Percentiles rank a stretch among this genome's conserved stretches.
These are phyloP conservation scores for Hestina assimilis DNA, from an alignment of 1,140 invertebrate species.

Conservation along the genomic window DNA sequence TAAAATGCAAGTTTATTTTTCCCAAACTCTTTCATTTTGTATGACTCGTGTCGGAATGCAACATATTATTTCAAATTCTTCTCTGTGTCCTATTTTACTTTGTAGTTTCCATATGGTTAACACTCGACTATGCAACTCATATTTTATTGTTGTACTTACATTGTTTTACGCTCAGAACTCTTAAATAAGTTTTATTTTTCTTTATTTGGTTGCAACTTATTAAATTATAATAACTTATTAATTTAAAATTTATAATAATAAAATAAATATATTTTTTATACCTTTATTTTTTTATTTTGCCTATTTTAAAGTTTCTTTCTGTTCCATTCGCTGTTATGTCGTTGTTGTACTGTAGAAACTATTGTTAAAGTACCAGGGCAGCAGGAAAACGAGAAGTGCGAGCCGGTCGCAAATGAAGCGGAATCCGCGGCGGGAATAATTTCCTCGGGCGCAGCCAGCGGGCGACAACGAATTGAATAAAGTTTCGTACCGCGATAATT, in stretches of 20 bases:
- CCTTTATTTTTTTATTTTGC: neutral
- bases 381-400: constrained; percentile 35
- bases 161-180: neutral
- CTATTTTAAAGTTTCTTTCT: too few species aligned
- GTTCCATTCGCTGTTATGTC: neutral
- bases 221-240: neutral
- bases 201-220: neutral
- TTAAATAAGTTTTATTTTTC: neutral
- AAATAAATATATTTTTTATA: neutral
- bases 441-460: constrained; percentile 52
- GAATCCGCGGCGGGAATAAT: constrained; percentile 56
- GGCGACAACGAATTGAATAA: constrained; percentile 65
- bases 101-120: constrained; percentile 37
- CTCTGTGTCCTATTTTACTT: constrained; percentile 35
- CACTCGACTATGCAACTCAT: constrained; percentile 33
- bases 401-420: constrained; percentile 52
- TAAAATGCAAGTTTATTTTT: constrained; percentile 53
- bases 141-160: constrained; percentile 25
- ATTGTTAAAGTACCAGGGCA: constrained; percentile 39
- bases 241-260: too few species aligned
- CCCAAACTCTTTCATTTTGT: constrained; percentile 50
- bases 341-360: constrained; percentile 22
- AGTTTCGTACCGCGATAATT: constrained; percentile 69
- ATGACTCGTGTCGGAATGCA: constrained; percentile 45
- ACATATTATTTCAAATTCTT: constrained; percentile 49